Percentiles rank a stretch among this genome's conserved stretches.
Conservation (phyloP, 2,888 invertebrate species). For the Trypoxylon attenuatum region DNA sequence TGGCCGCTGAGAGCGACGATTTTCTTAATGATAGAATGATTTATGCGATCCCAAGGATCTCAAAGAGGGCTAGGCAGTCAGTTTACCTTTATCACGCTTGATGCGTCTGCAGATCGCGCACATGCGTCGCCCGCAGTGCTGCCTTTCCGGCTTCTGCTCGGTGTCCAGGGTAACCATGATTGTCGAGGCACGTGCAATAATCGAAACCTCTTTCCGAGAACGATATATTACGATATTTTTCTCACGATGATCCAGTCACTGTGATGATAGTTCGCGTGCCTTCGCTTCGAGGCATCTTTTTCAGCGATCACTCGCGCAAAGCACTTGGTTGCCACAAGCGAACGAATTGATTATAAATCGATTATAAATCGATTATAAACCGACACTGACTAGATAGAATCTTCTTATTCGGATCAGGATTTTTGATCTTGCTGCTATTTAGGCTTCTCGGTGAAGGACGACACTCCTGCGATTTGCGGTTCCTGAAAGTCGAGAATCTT, state of each 20-base stretch:
- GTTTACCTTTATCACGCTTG: slow-evolving; percentile 73
- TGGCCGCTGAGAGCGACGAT: not conserved
- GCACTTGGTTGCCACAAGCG: not conserved
- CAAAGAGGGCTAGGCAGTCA: too few species aligned
- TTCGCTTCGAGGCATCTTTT: not conserved
- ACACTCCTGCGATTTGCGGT: slow-evolving; percentile 47
- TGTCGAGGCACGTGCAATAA: slow-evolving; percentile 26
- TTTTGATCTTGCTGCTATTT: slow-evolving; percentile 18
- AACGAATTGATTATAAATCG: slow-evolving; percentile 26
- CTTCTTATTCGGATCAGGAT: slow-evolving; percentile 18
- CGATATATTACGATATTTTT: not conserved
- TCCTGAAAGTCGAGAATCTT: slow-evolving; percentile 43
- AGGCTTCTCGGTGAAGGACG: slow-evolving; percentile 27
- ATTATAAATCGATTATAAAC: slow-evolving; percentile 3
- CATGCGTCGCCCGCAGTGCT: slow-evolving; percentile 72
- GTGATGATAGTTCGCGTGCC: not conserved
- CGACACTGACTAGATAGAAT: slow-evolving; percentile 34
- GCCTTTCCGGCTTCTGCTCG: slow-evolving; percentile 72
- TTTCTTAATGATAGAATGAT: not conserved
- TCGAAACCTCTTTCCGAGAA: slow-evolving; percentile 1
- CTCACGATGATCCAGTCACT: not conserved
- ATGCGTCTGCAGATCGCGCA: slow-evolving; percentile 73
- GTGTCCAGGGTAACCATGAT: slow-evolving; percentile 73
- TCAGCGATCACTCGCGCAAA: not conserved
- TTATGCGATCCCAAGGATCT: too few species aligned